phyloP scores from a whole-genome alignment of 2,888 invertebrate genomes.

The Drosophila heteroneura region DNA sequence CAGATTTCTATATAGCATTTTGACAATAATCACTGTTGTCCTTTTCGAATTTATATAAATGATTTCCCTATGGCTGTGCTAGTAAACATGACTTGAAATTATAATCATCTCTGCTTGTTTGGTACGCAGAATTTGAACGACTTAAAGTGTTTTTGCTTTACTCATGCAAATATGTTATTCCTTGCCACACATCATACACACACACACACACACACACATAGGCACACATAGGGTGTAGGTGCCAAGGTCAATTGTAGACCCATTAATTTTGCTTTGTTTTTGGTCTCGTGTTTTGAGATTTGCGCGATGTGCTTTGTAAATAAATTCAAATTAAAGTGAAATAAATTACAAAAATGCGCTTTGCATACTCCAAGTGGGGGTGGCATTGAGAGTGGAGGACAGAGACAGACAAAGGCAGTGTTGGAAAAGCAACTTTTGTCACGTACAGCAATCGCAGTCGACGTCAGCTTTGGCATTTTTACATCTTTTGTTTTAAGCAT shows the following conservation, averaged over 20 bases:
- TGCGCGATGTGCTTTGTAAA: conserved; percentile 34
- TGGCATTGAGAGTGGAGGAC: neutral
- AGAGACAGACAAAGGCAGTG: neutral
- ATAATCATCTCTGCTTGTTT: conserved; percentile 21
- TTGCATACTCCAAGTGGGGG: conserved; percentile 12
- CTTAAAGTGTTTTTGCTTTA: conserved; percentile 18
- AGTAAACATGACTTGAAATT: neutral
- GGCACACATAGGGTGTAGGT: neutral
- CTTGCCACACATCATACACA: conserved; percentile 9
- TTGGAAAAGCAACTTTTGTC: conserved; percentile 53
- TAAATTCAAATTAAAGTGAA: conserved; percentile 73
- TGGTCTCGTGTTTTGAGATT: conserved; percentile 10
- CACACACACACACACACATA: conserved; percentile 5
- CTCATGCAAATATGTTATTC: conserved; percentile 8
- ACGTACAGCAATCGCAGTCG: conserved; percentile 59
- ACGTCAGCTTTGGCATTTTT: conserved; percentile 57
- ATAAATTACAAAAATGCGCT: conserved; percentile 61
- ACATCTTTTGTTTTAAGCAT: conserved; percentile 72
- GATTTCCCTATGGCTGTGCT: neutral
- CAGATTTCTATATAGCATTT: neutral
- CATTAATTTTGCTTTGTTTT: conserved; percentile 36
- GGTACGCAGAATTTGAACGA: conserved; percentile 47
- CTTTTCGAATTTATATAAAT: neutral
- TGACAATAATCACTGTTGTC: neutral
- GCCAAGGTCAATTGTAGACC: conserved; percentile 55